These are phyloP conservation scores for Rousettus leschenaultii DNA, from an alignment of 2,113 vertebrate species.

Conservation along the genomic window DNA sequence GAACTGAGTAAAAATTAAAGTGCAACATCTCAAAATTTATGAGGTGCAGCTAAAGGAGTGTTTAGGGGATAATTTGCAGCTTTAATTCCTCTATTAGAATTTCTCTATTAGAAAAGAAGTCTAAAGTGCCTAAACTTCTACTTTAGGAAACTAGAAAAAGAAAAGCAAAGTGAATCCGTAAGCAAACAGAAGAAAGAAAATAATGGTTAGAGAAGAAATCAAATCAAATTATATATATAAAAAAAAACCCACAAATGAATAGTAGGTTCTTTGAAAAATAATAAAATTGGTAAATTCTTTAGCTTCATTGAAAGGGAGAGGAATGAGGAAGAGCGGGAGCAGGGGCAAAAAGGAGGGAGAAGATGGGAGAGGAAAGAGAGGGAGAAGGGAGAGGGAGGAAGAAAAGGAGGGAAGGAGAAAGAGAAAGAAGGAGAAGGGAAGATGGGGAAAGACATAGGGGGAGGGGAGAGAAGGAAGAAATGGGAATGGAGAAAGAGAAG, in stretches of 20 bases:
- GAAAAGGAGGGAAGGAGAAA: not conserved
- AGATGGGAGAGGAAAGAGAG: not conserved
- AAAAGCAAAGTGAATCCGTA: not conserved
- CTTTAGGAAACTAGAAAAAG: not conserved
- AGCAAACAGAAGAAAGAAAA: not conserved
- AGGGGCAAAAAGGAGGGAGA: not conserved
- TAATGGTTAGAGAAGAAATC: not conserved
- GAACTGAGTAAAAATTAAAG: not conserved
- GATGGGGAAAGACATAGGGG: no score
- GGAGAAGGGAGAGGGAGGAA: not conserved
- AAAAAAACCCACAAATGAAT: not conserved
- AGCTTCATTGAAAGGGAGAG: not conserved
- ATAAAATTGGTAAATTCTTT: not conserved
- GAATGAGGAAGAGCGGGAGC: not conserved
- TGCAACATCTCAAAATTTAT: not conserved
- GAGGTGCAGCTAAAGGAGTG: not conserved
- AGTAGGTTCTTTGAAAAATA: not conserved
- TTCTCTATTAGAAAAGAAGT: not conserved
- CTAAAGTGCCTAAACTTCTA: not conserved
- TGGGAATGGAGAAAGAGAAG: not conserved
- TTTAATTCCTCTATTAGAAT: not conserved
- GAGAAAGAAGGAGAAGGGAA: not conserved
- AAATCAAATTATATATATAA: not conserved
- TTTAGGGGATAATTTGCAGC: not conserved
- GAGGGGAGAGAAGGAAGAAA: not conserved